Evolutionary conservation across 2,888 invertebrate genomes (phyloP), one percentile per base, ranked within the genome.

Genomic region (Hydrotaea cyrtoneurina): DNA sequence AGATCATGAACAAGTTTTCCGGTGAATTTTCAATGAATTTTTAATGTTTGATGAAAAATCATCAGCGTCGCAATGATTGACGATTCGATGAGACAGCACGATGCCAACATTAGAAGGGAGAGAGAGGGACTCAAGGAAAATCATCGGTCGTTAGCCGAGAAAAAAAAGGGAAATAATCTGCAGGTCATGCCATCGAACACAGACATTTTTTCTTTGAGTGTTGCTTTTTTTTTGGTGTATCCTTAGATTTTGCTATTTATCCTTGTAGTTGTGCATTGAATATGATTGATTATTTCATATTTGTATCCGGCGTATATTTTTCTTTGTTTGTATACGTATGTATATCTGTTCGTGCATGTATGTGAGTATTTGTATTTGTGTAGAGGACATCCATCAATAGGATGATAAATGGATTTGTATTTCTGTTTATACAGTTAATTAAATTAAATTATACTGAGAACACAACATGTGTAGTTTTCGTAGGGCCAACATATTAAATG

Each of bases 351-450:
- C 50, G 50, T 50, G n/a, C 1, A 50, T 50, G 50, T 50, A 50
- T 50, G n/a, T 50, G 17, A 2, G 26, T 13, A 19, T 59, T 26
- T 26, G 59, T 19, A 23, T 21, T 26, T 59, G 59, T 59, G 59
- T 59, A 26, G 11, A 31, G 43, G 64, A 79, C 64, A 79, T 79
- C 83, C 72, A 83, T 79, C 79, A 83, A 79, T 73, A 50, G 46
- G 17, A 66, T 83, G 76, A 82, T 79, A 71, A 71, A 79, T 83
- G 79, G 75, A 69, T 69, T 69, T 46, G 23, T 78, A 69, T 76
- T 72, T n/a, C 72, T 71, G 75, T 82, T 75, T 78, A 78, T 71
- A 50, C 31, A 75, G 78, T 75, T 82, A 78, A 82, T 78, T 82
- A 78, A 74, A 64, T 69, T 78, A 39, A 10, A 59, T 66, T 62